Evolutionary conservation across 2,113 vertebrate species (phyloP).

Genomic region (Campylomormyrus numenius): DNA sequence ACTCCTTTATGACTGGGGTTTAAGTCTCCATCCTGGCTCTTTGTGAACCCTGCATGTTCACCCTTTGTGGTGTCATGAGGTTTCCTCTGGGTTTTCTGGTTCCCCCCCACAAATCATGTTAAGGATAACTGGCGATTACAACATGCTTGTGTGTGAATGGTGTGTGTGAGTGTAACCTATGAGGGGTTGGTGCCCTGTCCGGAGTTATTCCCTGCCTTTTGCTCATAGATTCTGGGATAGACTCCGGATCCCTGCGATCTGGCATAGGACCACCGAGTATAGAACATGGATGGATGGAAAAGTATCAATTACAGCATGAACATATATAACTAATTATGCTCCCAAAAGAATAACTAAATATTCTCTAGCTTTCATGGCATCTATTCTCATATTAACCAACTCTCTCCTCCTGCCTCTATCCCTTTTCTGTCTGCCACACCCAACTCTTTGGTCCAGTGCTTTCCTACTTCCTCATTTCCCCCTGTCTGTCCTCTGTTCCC

Average conservation of each 20-base stretch:
- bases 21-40: not conserved
- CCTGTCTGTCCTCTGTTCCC: not conserved
- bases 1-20: not conserved
- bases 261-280: not conserved
- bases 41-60: not conserved
- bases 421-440: not conserved
- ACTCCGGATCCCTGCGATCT: not conserved
- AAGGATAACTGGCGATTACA: not conserved
- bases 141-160: not conserved
- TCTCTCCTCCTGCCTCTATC: not conserved
- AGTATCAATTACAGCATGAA: not conserved
- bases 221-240: too few species aligned
- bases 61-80: not conserved
- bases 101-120: not conserved
- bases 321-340: not conserved
- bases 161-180: not conserved
- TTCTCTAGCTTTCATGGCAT: not conserved
- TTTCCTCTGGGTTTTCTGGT: not conserved
- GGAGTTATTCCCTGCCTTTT: too few species aligned
- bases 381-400: not conserved
- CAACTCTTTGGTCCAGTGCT: not conserved
- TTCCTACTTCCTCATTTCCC: not conserved
- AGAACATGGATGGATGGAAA: not conserved
- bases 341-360: not conserved
- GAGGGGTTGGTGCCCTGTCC: not conserved